phyloP scores from a whole-genome alignment of 1,140 invertebrate species.

The Cotesia vestalis region DNA sequence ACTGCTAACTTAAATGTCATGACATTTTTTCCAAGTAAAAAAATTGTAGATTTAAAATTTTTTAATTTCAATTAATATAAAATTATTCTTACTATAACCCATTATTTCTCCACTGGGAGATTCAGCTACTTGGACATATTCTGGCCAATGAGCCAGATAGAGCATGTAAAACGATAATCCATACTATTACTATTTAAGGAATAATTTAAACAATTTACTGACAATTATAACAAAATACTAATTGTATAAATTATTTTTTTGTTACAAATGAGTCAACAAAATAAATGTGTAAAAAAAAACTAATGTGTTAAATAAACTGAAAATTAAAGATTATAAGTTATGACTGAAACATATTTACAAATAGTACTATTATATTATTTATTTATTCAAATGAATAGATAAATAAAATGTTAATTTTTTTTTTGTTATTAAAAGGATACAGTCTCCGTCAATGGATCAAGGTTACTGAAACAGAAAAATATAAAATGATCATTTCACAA shows the following conservation, averaged over 20 bases:
- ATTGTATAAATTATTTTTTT: no score
- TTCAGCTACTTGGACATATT: conserved; percentile 97
- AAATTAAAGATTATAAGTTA: no score
- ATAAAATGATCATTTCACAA: conserved; percentile 5
- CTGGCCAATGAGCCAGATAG: conserved; percentile 98
- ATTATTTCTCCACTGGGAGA: conserved; percentile 95
- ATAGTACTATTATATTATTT: not conserved
- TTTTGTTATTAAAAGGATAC: conserved; percentile 69
- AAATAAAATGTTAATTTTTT: not conserved
- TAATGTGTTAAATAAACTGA: no score
- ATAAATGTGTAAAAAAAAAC: no score
- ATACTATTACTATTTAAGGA: conserved; percentile 72
- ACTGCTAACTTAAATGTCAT: no score
- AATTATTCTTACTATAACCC: conserved; percentile 90
- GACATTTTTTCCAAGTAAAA: conserved; percentile 9
- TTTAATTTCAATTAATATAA: conserved; percentile 16
- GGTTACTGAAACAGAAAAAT: conserved; percentile 77
- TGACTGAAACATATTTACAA: no score
- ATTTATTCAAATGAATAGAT: not conserved
- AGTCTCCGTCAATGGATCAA: conserved; percentile 97
- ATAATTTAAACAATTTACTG: conserved; percentile 30
- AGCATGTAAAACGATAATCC: conserved; percentile 97
- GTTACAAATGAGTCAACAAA: no score
- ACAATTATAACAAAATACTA: no score
- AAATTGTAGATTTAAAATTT: conserved; percentile 17